phyloP scores from a whole-genome alignment of 2,113 vertebrate genomes.

The Oryzias celebensis region DNA sequence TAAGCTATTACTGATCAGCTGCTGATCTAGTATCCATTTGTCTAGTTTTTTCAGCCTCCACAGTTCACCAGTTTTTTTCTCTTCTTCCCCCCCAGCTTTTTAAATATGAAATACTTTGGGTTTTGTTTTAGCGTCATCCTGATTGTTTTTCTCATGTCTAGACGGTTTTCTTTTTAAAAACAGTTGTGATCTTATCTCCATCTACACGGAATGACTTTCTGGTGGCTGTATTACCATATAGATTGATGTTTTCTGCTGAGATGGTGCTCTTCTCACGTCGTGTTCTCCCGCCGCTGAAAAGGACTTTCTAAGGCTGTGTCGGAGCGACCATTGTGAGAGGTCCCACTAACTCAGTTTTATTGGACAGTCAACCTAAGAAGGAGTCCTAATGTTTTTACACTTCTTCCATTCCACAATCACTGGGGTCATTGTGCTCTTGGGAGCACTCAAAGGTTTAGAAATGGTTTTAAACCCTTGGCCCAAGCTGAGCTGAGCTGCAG shows the following conservation, averaged over 20 bases:
- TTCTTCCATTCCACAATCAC: conserved; percentile 10
- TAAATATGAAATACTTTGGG: no score
- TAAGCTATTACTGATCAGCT: no score
- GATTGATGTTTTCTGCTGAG: conserved; percentile 2
- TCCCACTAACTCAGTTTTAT: conserved; percentile 11
- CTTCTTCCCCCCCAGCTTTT: no score
- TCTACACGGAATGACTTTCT: background rate
- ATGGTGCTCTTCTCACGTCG: background rate
- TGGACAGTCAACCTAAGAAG: conserved; percentile 9
- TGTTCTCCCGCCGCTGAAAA: conserved; percentile 1
- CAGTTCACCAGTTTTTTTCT: no score
- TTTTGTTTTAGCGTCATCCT: background rate
- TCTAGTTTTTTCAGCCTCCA: no score
- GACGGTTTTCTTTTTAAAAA: conserved; percentile 3
- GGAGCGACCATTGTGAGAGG: background rate
- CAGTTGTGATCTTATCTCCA: no score
- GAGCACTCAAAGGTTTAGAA: conserved; percentile 17
- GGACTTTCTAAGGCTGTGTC: conserved; percentile 2
- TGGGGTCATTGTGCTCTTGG: conserved; percentile 17
- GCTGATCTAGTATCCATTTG: no score
- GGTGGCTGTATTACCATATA: background rate
- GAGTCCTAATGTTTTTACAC: conserved; percentile 18
- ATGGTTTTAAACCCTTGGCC: conserved; percentile 7
- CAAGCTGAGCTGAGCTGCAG: conserved; percentile 3
- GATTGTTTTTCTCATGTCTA: background rate